Conservation (phyloP, 2,888 invertebrate species). For the Trichogramma evanescens region DNA sequence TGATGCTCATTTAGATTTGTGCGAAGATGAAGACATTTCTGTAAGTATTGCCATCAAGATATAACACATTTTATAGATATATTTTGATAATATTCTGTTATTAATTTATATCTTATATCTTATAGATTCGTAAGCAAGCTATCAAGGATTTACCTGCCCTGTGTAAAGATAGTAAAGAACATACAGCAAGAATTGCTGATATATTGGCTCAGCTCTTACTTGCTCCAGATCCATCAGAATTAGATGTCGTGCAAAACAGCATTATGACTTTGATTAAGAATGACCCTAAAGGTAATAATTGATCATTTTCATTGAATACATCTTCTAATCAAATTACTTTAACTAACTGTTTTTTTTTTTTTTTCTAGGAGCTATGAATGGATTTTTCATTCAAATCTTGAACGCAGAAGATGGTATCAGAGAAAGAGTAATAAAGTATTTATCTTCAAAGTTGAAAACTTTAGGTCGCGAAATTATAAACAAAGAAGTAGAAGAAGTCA, state of each 20-base stretch:
- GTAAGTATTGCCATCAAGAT: slow-evolving; percentile 53
- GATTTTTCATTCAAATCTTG: slow-evolving; percentile 64
- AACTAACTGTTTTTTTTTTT: background rate
- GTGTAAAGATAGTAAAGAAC: slow-evolving; percentile 78
- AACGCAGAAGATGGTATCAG: slow-evolving; percentile 69
- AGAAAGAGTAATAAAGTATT: slow-evolving; percentile 81
- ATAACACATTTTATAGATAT: background rate
- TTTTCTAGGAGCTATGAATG: slow-evolving; percentile 55
- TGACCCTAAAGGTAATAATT: slow-evolving; percentile 56
- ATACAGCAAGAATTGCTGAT: slow-evolving; percentile 81
- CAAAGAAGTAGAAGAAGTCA: slow-evolving; percentile 77
- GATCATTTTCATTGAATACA: background rate
- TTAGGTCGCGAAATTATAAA: slow-evolving; percentile 72
- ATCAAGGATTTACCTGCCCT: slow-evolving; percentile 83
- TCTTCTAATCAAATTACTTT: background rate
- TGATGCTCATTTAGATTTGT: slow-evolving; percentile 86
- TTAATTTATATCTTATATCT: background rate
- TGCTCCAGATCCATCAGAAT: slow-evolving; percentile 76
- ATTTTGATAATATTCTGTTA: background rate
- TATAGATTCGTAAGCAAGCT: slow-evolving; percentile 86
- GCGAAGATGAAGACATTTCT: slow-evolving; percentile 88
- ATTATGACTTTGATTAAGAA: slow-evolving; percentile 70
- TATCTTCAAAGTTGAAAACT: slow-evolving; percentile 74
- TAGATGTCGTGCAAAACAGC: slow-evolving; percentile 77
- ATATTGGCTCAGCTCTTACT: slow-evolving; percentile 86